Evolutionary conservation across 2,888 invertebrate species (phyloP).

Genomic region (Eristalis pertinax): DNA sequence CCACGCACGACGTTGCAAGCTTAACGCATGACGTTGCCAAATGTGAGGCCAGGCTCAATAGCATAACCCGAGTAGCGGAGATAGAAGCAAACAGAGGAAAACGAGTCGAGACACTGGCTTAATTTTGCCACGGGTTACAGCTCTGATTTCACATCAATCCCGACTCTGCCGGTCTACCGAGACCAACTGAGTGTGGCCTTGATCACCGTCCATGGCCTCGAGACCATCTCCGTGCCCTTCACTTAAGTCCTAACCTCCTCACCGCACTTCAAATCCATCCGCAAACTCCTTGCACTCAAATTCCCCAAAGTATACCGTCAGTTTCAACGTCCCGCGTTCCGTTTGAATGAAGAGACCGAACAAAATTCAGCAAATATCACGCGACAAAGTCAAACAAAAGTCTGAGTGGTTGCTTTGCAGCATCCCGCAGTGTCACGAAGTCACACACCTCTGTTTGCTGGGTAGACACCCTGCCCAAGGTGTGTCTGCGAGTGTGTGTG

Average conservation of each 20-base stretch:
- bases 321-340: not conserved
- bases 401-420: conserved; percentile 23
- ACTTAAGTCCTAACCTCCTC: not conserved
- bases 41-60: too few relatives aligned
- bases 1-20: too few relatives aligned
- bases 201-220: too few relatives aligned
- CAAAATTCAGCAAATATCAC: not conserved
- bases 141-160: too few relatives aligned
- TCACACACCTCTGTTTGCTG: not conserved
- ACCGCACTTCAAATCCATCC: not conserved
- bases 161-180: too few relatives aligned
- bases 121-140: too few relatives aligned
- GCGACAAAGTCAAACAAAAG: conserved; percentile 31
- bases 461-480: not conserved
- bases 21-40: too few relatives aligned
- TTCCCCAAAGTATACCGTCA: not conserved
- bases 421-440: conserved; percentile 12
- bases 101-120: too few relatives aligned
- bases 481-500: not conserved
- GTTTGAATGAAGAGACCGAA: not conserved
- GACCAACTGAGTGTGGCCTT: too few relatives aligned
- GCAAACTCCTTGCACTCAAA: not conserved
- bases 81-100: too few relatives aligned
- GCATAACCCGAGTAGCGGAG: too few relatives aligned
- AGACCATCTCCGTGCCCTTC: too few relatives aligned